Evolutionary conservation across 1,140 invertebrate species (phyloP), one percentile per base, ranked within the genome.

Genomic region (Nautilus pompilius): DNA sequence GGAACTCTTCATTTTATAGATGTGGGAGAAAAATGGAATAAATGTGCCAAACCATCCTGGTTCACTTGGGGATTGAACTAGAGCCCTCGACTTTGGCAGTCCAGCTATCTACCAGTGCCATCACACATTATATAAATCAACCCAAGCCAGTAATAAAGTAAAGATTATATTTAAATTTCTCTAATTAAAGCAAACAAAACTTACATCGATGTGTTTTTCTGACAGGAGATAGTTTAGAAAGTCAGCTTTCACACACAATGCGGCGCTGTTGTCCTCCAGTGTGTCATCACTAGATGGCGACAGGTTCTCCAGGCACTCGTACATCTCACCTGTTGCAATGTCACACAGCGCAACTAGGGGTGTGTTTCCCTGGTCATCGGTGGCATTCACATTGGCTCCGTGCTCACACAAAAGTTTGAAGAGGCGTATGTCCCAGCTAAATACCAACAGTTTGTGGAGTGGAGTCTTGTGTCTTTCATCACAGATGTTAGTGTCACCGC

Each of bases 341-440:
- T 76, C 69, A 69, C 77, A 79, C 61, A 77, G 58, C 0, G 75
- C 62, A 17, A 76, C 48, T 6, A 79, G 56, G n/a, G 77, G 77
- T 8, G 75, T 72, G 59, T 73, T 77, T 13, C 74, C 73, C 8
- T 65, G 48, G 26, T 29, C 28, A 51, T 79, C 77, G 24, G 58
- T 46, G 17, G 66, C 64, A 56, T 71, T 76, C 8, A 74, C 48
- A 53, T 74, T 69, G 8, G 71, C 73, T 10, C 77, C 77, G 62
- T 72, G 76, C 8, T 76, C 74, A 69, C 66, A 68, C 3, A 79
- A 66, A 10, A 79, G 62, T 10, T 60, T 58, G 17, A 77, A 45
- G 15, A 79, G 59, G 8, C 67, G 57, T 13, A 69, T 51, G 46
- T 79, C 72, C n/a, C 69, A 58, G 54, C 73, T 74, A 41, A 58